Evolutionary conservation across 2,888 invertebrate genomes (phyloP).

Genomic region (Diarsia dahlii): DNA sequence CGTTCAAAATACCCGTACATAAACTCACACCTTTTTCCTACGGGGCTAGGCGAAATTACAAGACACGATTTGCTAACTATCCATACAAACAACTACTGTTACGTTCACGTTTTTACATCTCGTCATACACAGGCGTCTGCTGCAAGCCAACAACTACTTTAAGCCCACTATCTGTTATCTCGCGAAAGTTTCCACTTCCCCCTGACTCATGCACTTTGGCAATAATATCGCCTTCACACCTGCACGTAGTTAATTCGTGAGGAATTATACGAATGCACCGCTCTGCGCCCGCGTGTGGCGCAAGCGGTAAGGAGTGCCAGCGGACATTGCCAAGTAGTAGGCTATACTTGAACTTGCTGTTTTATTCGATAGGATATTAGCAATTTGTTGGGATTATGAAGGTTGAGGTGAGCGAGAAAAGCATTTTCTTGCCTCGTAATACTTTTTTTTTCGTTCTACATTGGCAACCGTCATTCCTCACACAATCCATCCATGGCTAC

Average conservation of each 20-base stretch:
- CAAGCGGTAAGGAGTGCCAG: slow-evolving; percentile 78
- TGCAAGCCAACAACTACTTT: not conserved
- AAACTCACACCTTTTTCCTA: not conserved
- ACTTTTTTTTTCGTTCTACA: too few species aligned
- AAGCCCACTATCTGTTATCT: not conserved
- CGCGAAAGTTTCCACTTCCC: slow-evolving; percentile 1
- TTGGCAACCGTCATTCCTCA: too few species aligned
- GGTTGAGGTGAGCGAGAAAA: not conserved
- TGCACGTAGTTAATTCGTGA: slow-evolving; percentile 75
- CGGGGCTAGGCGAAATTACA: not conserved
- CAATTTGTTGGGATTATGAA: not conserved
- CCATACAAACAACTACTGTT: not conserved
- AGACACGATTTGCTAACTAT: not conserved
- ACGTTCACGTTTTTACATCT: not conserved
- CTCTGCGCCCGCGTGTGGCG: slow-evolving; percentile 72
- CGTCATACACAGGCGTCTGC: not conserved
- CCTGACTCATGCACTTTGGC: slow-evolving; percentile 66
- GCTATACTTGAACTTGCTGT: slow-evolving; percentile 69
- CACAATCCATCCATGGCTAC: not conserved
- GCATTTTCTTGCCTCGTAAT: too few species aligned
- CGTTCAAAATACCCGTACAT: not conserved
- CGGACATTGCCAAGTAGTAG: slow-evolving; percentile 76
- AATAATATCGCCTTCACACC: slow-evolving; percentile 68
- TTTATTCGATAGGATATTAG: slow-evolving; percentile 34
- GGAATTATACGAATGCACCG: slow-evolving; percentile 63